Evolutionary conservation across 2,113 vertebrate species (phyloP).

Genomic region (Scalopus aquaticus): DNA sequence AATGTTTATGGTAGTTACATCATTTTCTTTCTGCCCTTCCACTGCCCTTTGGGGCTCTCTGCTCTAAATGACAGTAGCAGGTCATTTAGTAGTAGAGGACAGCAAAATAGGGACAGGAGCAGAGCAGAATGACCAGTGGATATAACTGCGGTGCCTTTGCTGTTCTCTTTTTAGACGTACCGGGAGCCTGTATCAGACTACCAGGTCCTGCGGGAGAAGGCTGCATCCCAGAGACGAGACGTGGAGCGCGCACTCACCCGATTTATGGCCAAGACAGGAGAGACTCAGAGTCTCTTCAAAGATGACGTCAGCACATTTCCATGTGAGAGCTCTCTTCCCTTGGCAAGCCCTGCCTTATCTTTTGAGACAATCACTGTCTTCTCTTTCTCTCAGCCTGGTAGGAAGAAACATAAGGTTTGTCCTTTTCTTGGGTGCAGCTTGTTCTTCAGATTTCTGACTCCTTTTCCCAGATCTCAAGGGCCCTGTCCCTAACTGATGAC

Average conservation of each 20-base stretch:
- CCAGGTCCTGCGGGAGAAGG: slow-evolving; percentile 96
- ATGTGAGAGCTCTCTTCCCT: slow-evolving; percentile 84
- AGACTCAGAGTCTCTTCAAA: slow-evolving; percentile 98
- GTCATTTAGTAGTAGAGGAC: not conserved
- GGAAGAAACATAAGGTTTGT: not conserved
- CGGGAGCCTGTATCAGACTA: slow-evolving; percentile 96
- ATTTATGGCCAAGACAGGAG: slow-evolving; percentile 99
- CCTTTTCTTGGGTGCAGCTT: not conserved
- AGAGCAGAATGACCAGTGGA: rapidly evolving
- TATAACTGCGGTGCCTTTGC: not conserved
- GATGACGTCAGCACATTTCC: slow-evolving; percentile 96
- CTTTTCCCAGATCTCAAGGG: not conserved
- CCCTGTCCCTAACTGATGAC: not conserved
- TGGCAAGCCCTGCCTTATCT: not conserved
- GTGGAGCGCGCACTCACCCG: slow-evolving; percentile 97
- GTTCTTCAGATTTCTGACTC: not conserved
- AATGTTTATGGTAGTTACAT: not conserved
- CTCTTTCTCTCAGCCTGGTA: not conserved
- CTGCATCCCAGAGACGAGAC: slow-evolving; percentile 94
- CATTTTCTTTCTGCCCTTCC: not conserved
- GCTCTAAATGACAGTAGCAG: not conserved
- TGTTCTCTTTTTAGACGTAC: slow-evolving; percentile 88
- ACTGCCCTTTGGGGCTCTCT: not conserved
- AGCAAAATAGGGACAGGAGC: not conserved
- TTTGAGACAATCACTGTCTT: not conserved